Percentiles rank a stretch among this genome's conserved stretches.
phyloP scores from a whole-genome alignment of 1,140 invertebrate genomes.

The Pristionchus pacificus region DNA sequence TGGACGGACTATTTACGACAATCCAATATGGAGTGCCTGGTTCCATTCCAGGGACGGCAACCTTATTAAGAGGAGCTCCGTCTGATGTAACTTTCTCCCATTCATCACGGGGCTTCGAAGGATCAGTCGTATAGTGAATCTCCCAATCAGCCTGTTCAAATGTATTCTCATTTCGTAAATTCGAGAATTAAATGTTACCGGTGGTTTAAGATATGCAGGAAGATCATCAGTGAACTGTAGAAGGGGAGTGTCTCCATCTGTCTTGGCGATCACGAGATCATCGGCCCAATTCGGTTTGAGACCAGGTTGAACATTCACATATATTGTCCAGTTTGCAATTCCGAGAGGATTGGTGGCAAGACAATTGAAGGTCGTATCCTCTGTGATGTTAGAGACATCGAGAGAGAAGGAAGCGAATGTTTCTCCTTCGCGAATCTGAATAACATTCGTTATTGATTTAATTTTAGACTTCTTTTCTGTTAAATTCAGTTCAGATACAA shows the following conservation, averaged over 20 bases:
- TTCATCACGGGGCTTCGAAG: constrained; percentile 40
- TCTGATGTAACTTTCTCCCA: constrained; percentile 47
- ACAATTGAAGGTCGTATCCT: constrained; percentile 54
- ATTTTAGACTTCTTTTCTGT: neutral
- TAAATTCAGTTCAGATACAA: too few relatives aligned
- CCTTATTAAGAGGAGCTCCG: constrained; percentile 37
- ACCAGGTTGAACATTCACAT: constrained; percentile 47
- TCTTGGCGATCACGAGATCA: constrained; percentile 46
- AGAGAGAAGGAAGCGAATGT: constrained; percentile 47
- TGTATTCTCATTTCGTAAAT: neutral
- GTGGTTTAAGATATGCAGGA: constrained; percentile 48
- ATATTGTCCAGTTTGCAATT: constrained; percentile 56
- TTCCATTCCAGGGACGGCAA: constrained; percentile 39
- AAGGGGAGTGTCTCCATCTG: constrained; percentile 42
- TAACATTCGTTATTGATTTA: constrained; percentile 1
- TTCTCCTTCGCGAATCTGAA: constrained; percentile 35
- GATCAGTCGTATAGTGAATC: constrained; percentile 50
- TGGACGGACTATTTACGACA: constrained; percentile 47
- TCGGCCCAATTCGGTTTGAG: constrained; percentile 43
- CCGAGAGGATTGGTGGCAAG: constrained; percentile 55
- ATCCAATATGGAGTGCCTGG: constrained; percentile 50
- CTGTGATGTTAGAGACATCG: constrained; percentile 49
- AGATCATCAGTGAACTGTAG: constrained; percentile 48
- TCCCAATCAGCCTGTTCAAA: constrained; percentile 40
- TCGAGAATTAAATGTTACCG: constrained; percentile 18